Conservation (phyloP, 1,140 invertebrate species). For the Acromyrmex charruanus region DNA sequence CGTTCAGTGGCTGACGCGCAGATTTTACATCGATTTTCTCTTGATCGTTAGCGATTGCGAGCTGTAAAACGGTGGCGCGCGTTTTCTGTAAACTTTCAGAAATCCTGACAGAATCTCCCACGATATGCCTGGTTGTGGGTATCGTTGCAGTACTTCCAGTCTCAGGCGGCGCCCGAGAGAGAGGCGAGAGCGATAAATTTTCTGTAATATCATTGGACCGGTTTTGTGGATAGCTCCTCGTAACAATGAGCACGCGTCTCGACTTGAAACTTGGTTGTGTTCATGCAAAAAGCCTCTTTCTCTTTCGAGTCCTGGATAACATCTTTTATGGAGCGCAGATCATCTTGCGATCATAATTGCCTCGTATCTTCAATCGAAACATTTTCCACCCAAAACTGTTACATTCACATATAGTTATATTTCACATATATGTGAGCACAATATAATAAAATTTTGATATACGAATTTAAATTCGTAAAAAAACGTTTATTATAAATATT, state of each 20-base stretch:
- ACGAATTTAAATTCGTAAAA: neutral
- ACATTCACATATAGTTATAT: neutral
- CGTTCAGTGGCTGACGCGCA: neutral
- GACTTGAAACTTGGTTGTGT: neutral
- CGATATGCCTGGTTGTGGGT: neutral
- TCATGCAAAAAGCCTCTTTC: conserved; percentile 45
- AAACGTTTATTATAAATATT: neutral
- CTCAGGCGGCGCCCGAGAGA: conserved; percentile 12
- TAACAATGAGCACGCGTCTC: conserved; percentile 47
- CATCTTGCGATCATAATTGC: neutral
- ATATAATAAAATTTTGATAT: neutral
- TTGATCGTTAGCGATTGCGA: neutral
- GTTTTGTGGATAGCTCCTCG: conserved; percentile 52
- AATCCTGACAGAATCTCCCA: conserved; percentile 2
- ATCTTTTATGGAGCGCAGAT: conserved; percentile 1
- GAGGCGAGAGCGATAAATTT: conserved; percentile 58
- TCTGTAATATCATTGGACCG: conserved; percentile 59
- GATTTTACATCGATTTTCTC: conserved; percentile 48
- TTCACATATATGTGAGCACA: neutral
- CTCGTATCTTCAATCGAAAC: neutral
- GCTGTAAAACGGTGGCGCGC: neutral
- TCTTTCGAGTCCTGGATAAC: neutral
- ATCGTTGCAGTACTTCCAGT: conserved; percentile 12
- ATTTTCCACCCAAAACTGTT: neutral
- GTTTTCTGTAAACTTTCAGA: conserved; percentile 29